Evolutionary conservation across 2,113 vertebrate genomes (phyloP), one percentile per base, ranked within the genome.

Genomic region (Scolopax mira): DNA sequence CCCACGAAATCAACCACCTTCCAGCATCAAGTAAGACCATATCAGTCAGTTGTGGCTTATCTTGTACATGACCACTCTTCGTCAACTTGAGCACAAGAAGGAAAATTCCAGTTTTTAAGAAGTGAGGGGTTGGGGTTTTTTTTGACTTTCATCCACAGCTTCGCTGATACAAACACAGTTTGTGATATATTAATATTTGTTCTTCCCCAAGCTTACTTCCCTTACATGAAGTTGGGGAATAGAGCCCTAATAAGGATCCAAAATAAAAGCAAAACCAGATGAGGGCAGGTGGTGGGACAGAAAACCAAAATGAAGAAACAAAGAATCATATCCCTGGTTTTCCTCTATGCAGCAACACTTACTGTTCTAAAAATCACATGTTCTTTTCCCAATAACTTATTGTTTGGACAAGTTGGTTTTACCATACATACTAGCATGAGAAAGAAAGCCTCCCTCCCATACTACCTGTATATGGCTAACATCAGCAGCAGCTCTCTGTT

Each of bases 281-380:
- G 10, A 27, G 27, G 6, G 24, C 0, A 1, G 12, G 41, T 6
- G 3, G 37, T 23, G 18, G 9, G 19, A 39, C 1, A 66, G 49
- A 65, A 44, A 7, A 85, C 28, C 48, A 74, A 54, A 71, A 66
- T 16, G n/a, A 79, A 31, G 5, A 39, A 57, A 57, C 23, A 11
- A 78, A 13, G 28, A 90, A 58, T 12, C 1, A 0, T 33, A 87
- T 30, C 49, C 54, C 48, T 62, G 25, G 14, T 82, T 73, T 35
- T 5, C 0, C 52, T 79, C n/a, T 10, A 58, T 5, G 8, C 33
- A 77, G 39, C 51, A 46, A 44, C 23, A 52, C 17, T 49, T 65
- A 27, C 3, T 31, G 44, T 69, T 42, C 35, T 25, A 37, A 67
- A 67, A 49, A 78, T 25, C 24, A 27, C 19, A 42, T 21, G 11